Conservation (phyloP, 2,888 invertebrate genomes). For the Pycnomerus fuliginosus region DNA sequence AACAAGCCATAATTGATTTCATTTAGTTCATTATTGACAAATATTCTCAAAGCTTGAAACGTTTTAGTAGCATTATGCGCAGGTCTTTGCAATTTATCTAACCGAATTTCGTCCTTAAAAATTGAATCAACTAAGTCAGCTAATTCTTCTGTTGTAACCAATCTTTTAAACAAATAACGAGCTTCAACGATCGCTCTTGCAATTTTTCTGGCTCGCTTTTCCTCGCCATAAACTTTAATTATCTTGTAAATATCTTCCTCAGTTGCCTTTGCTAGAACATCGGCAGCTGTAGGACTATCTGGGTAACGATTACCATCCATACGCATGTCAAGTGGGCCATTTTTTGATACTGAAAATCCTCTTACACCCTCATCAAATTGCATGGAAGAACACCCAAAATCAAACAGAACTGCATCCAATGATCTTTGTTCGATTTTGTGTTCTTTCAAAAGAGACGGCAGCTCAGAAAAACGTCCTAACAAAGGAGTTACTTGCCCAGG, state of each 20-base stretch:
- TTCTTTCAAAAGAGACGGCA: constrained; percentile 66
- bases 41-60: constrained; percentile 91
- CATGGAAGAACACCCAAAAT: constrained; percentile 95
- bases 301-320: constrained; percentile 81
- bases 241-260: constrained; percentile 79
- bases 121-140: constrained; percentile 59
- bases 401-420: constrained; percentile 87
- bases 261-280: constrained; percentile 77
- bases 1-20: constrained; percentile 88
- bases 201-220: constrained; percentile 81
- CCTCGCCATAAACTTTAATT: constrained; percentile 90
- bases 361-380: constrained; percentile 80
- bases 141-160: constrained; percentile 81
- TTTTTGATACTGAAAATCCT: constrained; percentile 82
- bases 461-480: constrained; percentile 84
- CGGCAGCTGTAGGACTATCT: constrained; percentile 78
- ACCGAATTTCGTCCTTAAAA: constrained; percentile 31
- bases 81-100: constrained; percentile 72
- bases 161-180: constrained; percentile 59
- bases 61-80: constrained; percentile 87
- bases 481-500: constrained; percentile 75
- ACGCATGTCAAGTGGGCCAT: constrained; percentile 93
- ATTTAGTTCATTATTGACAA: constrained; percentile 95
- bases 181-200: constrained; percentile 85
- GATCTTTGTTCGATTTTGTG: constrained; percentile 62